phyloP scores from a whole-genome alignment of 2,113 vertebrate species.

The Psittacus erithacus region DNA sequence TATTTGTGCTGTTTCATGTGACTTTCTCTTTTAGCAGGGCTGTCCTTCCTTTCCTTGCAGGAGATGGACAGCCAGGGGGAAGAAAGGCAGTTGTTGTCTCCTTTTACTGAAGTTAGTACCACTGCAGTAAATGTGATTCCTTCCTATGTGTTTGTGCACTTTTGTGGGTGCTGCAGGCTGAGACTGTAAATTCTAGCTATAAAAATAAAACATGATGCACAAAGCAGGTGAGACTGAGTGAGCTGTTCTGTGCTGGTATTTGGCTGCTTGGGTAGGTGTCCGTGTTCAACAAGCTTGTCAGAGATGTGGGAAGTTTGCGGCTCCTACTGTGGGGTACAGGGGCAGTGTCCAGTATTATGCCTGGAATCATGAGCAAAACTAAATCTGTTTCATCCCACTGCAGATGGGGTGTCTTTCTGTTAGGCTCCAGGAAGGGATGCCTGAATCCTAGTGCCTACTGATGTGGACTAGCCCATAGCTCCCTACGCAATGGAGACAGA shows the following conservation, averaged over 20 bases:
- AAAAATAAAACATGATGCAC: neutral
- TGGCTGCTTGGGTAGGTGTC: neutral
- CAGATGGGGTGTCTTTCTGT: neutral
- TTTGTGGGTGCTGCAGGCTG: neutral
- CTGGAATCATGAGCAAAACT: neutral
- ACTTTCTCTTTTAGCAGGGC: neutral
- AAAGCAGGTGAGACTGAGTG: neutral
- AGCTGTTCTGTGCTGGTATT: neutral
- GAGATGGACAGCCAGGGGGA: neutral
- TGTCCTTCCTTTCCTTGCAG: neutral
- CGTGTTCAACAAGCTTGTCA: neutral
- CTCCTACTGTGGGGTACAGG: neutral
- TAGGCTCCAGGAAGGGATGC: neutral
- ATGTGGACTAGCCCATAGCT: neutral
- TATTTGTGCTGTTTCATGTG: neutral
- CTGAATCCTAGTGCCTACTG: neutral
- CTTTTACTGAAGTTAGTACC: neutral
- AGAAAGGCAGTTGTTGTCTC: neutral
- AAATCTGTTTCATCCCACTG: neutral
- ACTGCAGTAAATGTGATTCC: neutral
- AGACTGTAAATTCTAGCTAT: conserved; percentile 15
- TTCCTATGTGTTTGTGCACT: neutral
- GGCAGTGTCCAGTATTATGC: neutral
- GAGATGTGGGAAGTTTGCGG: neutral
- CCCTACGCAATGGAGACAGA: accelerated